Percentiles rank a stretch among this genome's conserved stretches.
Evolutionary conservation across 2,888 invertebrate species (phyloP).

Genomic region (Agrochola lychnidis): DNA sequence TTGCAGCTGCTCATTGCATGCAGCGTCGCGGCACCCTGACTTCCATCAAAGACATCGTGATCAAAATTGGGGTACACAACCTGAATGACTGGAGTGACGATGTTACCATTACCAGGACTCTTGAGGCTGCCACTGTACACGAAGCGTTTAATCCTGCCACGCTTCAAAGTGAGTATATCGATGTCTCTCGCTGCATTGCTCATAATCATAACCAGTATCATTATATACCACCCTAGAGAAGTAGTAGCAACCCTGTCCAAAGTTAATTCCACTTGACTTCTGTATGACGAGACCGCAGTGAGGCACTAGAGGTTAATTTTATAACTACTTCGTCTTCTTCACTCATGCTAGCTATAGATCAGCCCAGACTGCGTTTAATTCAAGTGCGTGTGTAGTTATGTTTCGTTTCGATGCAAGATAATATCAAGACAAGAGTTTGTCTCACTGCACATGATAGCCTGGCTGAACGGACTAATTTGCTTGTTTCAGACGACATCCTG

Average conservation of each 20-base stretch:
- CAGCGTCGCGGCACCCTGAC: slow-evolving; percentile 76
- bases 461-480: background rate
- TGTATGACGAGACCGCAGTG: background rate
- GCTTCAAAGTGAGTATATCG: slow-evolving; percentile 79
- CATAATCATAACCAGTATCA: background rate
- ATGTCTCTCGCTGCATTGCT: background rate
- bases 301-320: background rate
- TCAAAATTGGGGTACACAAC: slow-evolving; percentile 87
- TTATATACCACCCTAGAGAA: background rate
- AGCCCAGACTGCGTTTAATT: background rate
- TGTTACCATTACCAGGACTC: slow-evolving; percentile 84
- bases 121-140: slow-evolving; percentile 81
- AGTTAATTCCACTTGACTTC: background rate
- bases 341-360: background rate
- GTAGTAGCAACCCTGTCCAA: background rate
- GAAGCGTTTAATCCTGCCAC: slow-evolving; percentile 78
- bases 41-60: slow-evolving; percentile 79
- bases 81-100: slow-evolving; percentile 88
- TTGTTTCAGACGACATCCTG: slow-evolving; percentile 89
- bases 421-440: background rate
- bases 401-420: background rate
- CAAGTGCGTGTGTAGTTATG: too few species aligned
- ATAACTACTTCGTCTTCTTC: too few species aligned
- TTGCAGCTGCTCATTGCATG: slow-evolving; percentile 90
- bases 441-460: background rate